Conservation (phyloP, 2,888 invertebrate genomes). For the Nomada ferruginata region DNA sequence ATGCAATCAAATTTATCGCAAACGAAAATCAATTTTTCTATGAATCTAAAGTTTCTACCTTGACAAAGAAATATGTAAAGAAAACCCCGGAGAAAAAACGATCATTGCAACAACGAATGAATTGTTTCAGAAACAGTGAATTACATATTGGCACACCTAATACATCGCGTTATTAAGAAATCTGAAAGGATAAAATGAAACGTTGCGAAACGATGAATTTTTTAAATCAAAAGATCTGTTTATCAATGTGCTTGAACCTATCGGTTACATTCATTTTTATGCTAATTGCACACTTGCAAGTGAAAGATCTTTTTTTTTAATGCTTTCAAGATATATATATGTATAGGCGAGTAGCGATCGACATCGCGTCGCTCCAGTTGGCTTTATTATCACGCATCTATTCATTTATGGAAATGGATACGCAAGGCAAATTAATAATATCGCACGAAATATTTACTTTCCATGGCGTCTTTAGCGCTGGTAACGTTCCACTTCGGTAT, state of each 20-base stretch:
- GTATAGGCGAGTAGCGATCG: background rate
- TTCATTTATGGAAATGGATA: slow-evolving; percentile 3
- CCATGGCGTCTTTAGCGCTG: background rate
- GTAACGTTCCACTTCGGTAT: slow-evolving; percentile 25
- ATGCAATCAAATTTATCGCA: too few relatives aligned
- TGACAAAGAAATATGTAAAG: too few relatives aligned
- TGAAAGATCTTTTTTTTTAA: background rate
- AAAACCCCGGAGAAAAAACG: too few relatives aligned
- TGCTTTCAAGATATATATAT: background rate
- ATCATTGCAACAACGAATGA: too few relatives aligned
- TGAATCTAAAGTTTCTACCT: too few relatives aligned
- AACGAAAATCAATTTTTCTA: too few relatives aligned
- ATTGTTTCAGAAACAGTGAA: too few relatives aligned
- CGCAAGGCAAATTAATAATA: slow-evolving; percentile 15
- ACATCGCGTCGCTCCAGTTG: background rate
- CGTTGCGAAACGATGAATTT: background rate
- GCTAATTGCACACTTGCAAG: too few relatives aligned
- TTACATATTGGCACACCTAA: too few relatives aligned
- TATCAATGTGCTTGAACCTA: background rate
- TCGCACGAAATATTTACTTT: slow-evolving; percentile 26
- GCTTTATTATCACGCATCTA: slow-evolving; percentile 5
- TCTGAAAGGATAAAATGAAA: background rate
- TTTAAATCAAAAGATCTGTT: background rate
- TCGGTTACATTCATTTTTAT: background rate
- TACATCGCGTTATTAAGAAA: too few relatives aligned